Evolutionary conservation across 2,113 vertebrate species (phyloP).

Genomic region (Rhinopomastus cyanomelas): DNA sequence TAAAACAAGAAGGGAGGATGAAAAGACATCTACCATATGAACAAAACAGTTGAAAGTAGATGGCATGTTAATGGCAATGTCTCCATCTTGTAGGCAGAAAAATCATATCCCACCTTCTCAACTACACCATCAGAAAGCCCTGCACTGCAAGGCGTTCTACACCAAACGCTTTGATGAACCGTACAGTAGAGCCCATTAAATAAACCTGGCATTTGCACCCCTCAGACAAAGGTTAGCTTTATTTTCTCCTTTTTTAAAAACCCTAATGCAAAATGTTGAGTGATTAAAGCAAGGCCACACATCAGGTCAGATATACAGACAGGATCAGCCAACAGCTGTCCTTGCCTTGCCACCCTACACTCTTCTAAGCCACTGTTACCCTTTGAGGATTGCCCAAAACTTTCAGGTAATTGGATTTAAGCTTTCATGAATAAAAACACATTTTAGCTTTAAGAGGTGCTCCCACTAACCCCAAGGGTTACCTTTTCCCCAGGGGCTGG

Average conservation of each 20-base stretch:
- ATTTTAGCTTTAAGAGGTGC: no score
- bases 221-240: neutral
- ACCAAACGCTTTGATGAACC: neutral
- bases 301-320: neutral
- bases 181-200: neutral
- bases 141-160: neutral
- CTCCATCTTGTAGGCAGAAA: neutral
- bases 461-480: no score
- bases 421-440: no score
- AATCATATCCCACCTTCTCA: neutral
- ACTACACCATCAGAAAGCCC: neutral
- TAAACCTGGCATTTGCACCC: neutral
- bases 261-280: neutral
- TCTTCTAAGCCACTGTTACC: no score
- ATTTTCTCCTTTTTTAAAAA: neutral
- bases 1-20: neutral
- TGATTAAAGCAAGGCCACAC: neutral
- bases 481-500: no score
- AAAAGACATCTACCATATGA: neutral
- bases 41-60: fast-evolving
- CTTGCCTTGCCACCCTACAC: neutral
- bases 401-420: no score
- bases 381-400: no score
- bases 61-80: neutral
- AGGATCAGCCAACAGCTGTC: conserved; percentile 13